These are phyloP conservation scores for Ichneumoninae sp. DNA, from an alignment of 2,888 invertebrate species.

Conservation along the genomic window DNA sequence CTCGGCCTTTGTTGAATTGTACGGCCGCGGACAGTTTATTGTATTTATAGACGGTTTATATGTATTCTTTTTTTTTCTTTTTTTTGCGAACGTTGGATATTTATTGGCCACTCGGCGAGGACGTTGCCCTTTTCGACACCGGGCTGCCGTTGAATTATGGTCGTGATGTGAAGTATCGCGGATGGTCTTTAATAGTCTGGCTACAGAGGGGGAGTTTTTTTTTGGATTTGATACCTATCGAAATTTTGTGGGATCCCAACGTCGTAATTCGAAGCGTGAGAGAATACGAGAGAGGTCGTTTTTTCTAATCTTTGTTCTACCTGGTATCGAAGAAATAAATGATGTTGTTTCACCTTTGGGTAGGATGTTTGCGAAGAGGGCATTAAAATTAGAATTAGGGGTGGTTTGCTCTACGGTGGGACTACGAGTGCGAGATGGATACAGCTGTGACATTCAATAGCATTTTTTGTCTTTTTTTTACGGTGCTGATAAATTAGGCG, in stretches of 20 bases:
- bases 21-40: constrained; percentile 27
- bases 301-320: constrained; percentile 9
- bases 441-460: no score
- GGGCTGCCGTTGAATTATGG: constrained; percentile 37
- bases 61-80: constrained; percentile 21
- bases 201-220: not conserved
- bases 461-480: no score
- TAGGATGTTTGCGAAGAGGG: not conserved
- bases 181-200: not conserved
- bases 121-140: constrained; percentile 48
- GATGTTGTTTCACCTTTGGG: not conserved
- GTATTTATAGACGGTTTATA: constrained; percentile 29
- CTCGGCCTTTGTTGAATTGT: constrained; percentile 22
- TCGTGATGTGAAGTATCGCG: constrained; percentile 4
- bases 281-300: not conserved
- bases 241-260: constrained; percentile 12
- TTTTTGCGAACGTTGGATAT: constrained; percentile 36
- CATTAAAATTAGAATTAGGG: not conserved
- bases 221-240: constrained; percentile 19
- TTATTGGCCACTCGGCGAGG: constrained; percentile 55
- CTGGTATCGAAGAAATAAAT: not conserved
- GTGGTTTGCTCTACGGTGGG: no score
- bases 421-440: no score
- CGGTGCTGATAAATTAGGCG: no score
- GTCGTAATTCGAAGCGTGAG: constrained; percentile 45